Conservation (phyloP, 2,797 vertebrate species). For the Microctenopoma stevenorrisi region DNA sequence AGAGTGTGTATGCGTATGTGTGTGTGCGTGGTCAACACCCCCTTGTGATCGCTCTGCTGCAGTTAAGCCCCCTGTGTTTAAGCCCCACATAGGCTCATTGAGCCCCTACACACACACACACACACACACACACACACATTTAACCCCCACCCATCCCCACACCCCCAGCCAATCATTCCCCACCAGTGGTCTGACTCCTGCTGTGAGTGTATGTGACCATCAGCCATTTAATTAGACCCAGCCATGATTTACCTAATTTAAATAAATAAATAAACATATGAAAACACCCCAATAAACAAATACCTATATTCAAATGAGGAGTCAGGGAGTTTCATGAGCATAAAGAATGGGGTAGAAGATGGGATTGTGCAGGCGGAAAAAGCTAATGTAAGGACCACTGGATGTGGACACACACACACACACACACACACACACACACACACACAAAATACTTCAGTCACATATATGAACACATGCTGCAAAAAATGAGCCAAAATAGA, state of each 20-base stretch:
- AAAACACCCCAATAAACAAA: slow-evolving; percentile 80
- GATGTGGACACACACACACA: slow-evolving; percentile 51
- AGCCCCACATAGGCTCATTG: slow-evolving; percentile 83
- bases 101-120: slow-evolving; percentile 50
- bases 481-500: slow-evolving; percentile 17
- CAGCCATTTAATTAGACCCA: slow-evolving; percentile 86
- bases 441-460: slow-evolving; percentile 21
- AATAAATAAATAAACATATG: slow-evolving; percentile 85
- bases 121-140: slow-evolving; percentile 54
- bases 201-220: slow-evolving; percentile 80
- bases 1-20: slow-evolving; percentile 43
- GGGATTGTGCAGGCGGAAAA: slow-evolving; percentile 67
- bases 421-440: slow-evolving; percentile 4
- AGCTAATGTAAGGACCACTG: slow-evolving; percentile 68
- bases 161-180: slow-evolving; percentile 81
- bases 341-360: slow-evolving; percentile 64
- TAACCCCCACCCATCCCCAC: slow-evolving; percentile 52
- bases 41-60: slow-evolving; percentile 81
- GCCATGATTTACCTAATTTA: slow-evolving; percentile 81
- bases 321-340: slow-evolving; percentile 55
- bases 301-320: slow-evolving; percentile 83
- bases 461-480: slow-evolving; percentile 33
- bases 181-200: slow-evolving; percentile 81
- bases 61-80: slow-evolving; percentile 85
- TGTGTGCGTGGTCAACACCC: slow-evolving; percentile 74